Evolutionary conservation across 1,140 invertebrate species (phyloP), one percentile per base, ranked within the genome.

Genomic region (Aporrectodea caliginosa): DNA sequence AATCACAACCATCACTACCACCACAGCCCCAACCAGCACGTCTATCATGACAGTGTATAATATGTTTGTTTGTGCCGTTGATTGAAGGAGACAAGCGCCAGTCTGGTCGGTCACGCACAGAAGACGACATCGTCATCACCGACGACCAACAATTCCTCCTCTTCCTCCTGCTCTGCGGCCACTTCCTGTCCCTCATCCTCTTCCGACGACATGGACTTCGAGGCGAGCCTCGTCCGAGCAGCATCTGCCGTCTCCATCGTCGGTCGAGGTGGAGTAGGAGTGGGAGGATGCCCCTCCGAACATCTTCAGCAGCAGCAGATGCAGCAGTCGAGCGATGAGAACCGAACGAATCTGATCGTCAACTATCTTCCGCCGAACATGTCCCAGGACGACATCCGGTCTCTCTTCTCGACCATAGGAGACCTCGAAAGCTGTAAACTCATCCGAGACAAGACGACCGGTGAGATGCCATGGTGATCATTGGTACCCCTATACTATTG

Each of bases 281-380:
- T 6, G 6, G 43, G 43, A 6, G 43, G 43, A 6, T 6, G 43
- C 22, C 6, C 6, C 6, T 6, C 6, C 43, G 43, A 22, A 6
- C 6, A 22, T 22, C 6, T 6, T 22, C 6, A 22, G 6, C 43
- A 22, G 22, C 6, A 22, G 22, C 6, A 22, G 43, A 22, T 6
- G 22, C 6, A 22, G 22, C 6, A 22, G 6, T 12, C 6, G 6
- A 58, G 43, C 43, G 43, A 58, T 22, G 43, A 79, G 12, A 69
- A 93, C 80, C 97, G 96, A 90, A 88, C 87, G 14, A 98, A 98
- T 90, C 91, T 98, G 81, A 98, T 98, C 88, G 96, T 98, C 83
- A 98, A 98, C 89, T 98, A 98, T 89, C 91, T 98, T 85, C 97
- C 97, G 69, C 96, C 98, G 90, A 96, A 93, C 79, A 98, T 98